Evolutionary conservation across 1,140 invertebrate genomes (phyloP), one percentile per base, ranked within the genome.

Genomic region (Caenorhabditis brenneri): DNA sequence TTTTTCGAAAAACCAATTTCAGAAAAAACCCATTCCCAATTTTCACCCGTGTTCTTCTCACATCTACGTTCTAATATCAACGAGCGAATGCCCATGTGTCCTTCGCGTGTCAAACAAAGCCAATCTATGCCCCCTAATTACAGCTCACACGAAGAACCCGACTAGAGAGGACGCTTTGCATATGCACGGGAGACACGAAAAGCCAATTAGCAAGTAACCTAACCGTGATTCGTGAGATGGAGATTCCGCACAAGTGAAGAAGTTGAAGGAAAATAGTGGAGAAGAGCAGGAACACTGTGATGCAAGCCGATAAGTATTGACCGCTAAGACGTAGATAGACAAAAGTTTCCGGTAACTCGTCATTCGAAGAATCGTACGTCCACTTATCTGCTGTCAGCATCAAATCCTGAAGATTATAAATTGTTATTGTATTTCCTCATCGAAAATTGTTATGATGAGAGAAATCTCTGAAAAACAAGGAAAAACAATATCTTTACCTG

Each of bases 301-400:
- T 81, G 49, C 78, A 78, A 0, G 80, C 85, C 49, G 86, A 86
- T 39, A 86, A 24, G 49, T 86, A 86, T 79, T 86, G 86, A 0
- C 86, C 86, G 60, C 49, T 86, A 16, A 87, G 65, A 6, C 78
- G 81, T 36, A 87, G 86, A 19, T 85, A 88, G n/a, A 85, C 74
- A 78, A 89, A 89, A 9, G 89, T 89, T 15, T 81, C 29, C 5
- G 88, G 89, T 2, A 89, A 58, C 16, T 87, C 82, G 9, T 55
- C 69, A 33, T 74, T 84, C n/a, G 65, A 46, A 10, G 29, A 74
- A 46, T 83, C 55, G 42, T 85, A 90, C 29, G 83, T 82, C 88
- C 88, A 88, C 79, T 88, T 86, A 24, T 86, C 74, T 22, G 86
- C 80, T 0, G 86, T 84, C 0, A 87, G 48, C 48, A 85, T 36